Percentiles rank a stretch among this genome's conserved stretches.
phyloP scores from a whole-genome alignment of 2,113 vertebrate species.

The Porphyrio hochstetteri region DNA sequence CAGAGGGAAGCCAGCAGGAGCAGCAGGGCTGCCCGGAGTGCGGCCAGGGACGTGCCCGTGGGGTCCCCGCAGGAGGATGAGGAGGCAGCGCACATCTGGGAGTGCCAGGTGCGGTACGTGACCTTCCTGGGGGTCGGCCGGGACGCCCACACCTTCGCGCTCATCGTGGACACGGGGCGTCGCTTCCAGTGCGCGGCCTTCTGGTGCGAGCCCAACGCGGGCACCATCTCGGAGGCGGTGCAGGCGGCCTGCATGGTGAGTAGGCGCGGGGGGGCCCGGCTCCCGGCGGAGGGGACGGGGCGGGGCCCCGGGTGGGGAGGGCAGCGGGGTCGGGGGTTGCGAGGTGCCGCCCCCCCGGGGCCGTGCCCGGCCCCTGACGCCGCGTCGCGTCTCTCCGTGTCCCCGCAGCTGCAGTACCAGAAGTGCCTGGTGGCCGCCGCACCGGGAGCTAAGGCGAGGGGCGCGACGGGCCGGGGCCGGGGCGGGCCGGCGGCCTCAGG shows the following conservation, averaged over 20 bases:
- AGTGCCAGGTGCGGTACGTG: constrained; percentile 90
- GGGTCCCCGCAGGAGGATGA: constrained; percentile 64
- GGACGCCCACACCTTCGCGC: constrained; percentile 79
- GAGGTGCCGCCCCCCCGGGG: no score
- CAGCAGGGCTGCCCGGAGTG: neutral
- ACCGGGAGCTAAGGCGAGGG: constrained; percentile 80
- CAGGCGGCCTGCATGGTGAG: constrained; percentile 85
- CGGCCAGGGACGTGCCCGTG: neutral
- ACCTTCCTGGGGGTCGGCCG: constrained; percentile 86
- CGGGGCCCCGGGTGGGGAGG: no score
- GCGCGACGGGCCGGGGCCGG: constrained; percentile 54
- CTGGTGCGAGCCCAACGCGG: constrained; percentile 84
- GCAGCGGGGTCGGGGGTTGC: no score
- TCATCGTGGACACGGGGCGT: constrained; percentile 78
- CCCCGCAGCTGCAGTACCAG: constrained; percentile 90
- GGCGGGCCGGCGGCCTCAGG: constrained; percentile 64
- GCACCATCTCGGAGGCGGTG: constrained; percentile 80
- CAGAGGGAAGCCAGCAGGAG: neutral
- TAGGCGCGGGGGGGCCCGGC: neutral
- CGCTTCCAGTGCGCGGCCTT: constrained; percentile 79
- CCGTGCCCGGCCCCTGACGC: no score
- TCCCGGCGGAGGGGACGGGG: neutral
- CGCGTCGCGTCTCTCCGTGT: no score
- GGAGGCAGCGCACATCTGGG: constrained; percentile 85
- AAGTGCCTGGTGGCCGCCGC: constrained; percentile 91